A percentile compares a stretch with the other conserved stretches of the same genome.
Evolutionary conservation across 2,797 vertebrate species (phyloP).

Genomic region (Pitangus sulphuratus): DNA sequence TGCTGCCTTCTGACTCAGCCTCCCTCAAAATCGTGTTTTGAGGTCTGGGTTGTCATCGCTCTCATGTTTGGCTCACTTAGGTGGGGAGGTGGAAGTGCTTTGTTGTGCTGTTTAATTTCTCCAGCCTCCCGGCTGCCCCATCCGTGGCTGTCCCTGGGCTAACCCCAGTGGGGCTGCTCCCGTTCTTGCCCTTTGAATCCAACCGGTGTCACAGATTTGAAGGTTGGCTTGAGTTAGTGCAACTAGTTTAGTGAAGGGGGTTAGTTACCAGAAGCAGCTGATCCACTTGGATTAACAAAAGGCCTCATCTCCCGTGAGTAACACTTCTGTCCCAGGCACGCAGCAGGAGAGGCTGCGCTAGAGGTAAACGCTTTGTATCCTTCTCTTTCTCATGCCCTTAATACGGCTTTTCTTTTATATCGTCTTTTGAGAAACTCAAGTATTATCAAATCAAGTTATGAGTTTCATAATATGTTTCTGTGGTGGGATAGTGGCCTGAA

Average conservation of each 20-base stretch:
- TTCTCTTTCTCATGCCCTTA: background rate
- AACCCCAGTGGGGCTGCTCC: background rate
- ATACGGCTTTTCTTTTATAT: background rate
- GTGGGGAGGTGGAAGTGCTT: background rate
- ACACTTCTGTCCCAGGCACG: accelerated
- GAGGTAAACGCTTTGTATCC: background rate
- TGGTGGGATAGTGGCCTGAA: background rate
- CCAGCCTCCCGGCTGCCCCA: background rate
- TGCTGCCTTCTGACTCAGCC: background rate
- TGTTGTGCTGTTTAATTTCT: background rate
- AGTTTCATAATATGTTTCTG: constrained; percentile 24
- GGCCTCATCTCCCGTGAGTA: background rate
- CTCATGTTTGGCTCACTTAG: background rate
- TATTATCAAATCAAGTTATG: constrained; percentile 23
- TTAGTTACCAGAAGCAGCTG: background rate
- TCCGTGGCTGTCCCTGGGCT: accelerated
- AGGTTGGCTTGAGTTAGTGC: background rate
- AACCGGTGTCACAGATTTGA: accelerated
- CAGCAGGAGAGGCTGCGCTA: background rate
- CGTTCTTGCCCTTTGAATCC: background rate
- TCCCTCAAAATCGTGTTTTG: background rate
- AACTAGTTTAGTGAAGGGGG: background rate
- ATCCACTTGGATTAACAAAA: background rate
- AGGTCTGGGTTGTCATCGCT: background rate
- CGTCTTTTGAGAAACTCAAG: background rate